These are phyloP conservation scores for Psammodynastes pulverulentus DNA, from an alignment of 2,113 vertebrate genomes.

Conservation along the genomic window DNA sequence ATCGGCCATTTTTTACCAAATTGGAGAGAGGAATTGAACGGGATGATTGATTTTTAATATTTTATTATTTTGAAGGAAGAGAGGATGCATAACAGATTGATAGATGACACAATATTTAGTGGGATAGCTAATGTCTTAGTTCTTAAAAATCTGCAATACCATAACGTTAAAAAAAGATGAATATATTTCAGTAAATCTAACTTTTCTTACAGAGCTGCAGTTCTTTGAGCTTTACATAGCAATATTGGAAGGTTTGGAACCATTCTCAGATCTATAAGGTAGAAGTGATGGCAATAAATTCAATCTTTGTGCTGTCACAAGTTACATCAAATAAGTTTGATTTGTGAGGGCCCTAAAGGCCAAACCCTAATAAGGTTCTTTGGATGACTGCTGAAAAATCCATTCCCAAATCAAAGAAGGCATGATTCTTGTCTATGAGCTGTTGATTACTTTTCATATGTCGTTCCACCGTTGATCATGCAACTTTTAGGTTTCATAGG, in stretches of 20 bases:
- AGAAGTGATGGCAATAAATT: neutral
- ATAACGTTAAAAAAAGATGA: neutral
- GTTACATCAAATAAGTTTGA: neutral
- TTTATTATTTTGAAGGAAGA: neutral
- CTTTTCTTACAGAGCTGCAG: neutral
- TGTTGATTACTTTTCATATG: neutral
- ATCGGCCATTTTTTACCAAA: neutral
- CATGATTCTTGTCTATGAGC: neutral
- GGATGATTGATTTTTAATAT: neutral
- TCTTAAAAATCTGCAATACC: neutral
- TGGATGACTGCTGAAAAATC: neutral
- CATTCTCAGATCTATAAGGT: neutral
- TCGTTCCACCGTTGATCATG: neutral
- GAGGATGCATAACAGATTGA: neutral
- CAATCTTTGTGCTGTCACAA: neutral
- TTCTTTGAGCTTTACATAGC: neutral
- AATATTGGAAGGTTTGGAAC: neutral
- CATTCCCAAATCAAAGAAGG: neutral
- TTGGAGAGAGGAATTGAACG: neutral
- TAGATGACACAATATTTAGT: neutral
- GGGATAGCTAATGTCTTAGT: neutral
- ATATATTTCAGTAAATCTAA: neutral
- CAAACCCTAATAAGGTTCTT: neutral
- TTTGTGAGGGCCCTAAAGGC: neutral
- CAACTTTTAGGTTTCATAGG: neutral